phyloP scores from a whole-genome alignment of 2,113 vertebrate species.

The Todiramphus chloris region DNA sequence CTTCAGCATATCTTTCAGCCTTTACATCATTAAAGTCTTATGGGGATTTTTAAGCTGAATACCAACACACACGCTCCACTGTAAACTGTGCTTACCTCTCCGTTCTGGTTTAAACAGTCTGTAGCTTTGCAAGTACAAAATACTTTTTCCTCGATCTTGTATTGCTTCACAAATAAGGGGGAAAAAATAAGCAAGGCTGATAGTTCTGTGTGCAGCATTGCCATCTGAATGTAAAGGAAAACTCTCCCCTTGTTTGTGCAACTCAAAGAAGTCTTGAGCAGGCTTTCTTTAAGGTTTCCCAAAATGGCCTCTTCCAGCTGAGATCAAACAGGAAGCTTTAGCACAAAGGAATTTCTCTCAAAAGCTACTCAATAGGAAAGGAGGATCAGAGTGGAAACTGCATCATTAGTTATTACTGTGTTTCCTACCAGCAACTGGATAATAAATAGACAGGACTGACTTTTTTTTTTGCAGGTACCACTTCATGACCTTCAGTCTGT shows the following conservation, averaged over 20 bases:
- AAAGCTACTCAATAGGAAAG: background rate
- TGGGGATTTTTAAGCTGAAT: background rate
- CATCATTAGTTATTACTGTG: background rate
- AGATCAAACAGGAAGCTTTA: constrained; percentile 8
- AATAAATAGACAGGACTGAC: background rate
- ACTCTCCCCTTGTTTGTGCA: background rate
- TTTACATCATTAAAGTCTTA: background rate
- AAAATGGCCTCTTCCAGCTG: background rate
- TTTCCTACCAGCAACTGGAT: background rate
- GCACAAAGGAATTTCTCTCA: background rate
- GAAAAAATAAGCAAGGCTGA: background rate
- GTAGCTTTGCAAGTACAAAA: background rate
- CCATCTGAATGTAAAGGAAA: background rate
- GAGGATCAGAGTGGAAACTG: background rate
- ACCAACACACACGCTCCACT: background rate
- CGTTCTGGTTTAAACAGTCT: background rate
- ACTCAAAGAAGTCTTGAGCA: background rate
- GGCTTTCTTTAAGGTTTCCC: background rate
- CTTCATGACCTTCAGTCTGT: background rate
- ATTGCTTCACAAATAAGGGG: background rate
- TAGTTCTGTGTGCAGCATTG: background rate
- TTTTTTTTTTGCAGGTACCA: background rate
- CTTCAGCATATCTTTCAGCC: background rate
- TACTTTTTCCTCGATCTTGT: background rate
- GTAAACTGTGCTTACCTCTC: background rate